Evolutionary conservation across 2,113 vertebrate genomes (phyloP).

Genomic region (Rhombomys opimus): DNA sequence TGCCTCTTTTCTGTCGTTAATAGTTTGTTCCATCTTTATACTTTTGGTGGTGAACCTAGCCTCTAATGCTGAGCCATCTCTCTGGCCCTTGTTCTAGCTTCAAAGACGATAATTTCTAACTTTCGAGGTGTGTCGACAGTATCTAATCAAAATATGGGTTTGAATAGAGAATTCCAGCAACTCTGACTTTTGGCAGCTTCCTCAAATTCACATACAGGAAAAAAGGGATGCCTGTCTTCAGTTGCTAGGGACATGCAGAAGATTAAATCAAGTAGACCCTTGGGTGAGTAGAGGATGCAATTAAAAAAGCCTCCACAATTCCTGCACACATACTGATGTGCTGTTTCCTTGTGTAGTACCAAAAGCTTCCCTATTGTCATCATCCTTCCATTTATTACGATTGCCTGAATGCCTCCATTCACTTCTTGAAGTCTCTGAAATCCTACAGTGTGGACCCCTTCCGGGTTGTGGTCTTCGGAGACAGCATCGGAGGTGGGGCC

Average conservation of each 20-base stretch:
- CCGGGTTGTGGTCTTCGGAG: neutral
- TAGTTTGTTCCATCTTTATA: neutral
- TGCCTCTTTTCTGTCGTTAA: neutral
- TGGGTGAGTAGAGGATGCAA: neutral
- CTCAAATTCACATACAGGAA: neutral
- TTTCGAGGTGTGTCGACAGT: neutral
- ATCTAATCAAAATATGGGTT: neutral
- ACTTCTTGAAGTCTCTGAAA: conserved; percentile 88
- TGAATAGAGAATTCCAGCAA: neutral
- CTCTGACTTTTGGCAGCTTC: no score
- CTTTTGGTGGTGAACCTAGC: neutral
- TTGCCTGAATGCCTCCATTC: conserved; percentile 86
- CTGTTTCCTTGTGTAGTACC: neutral
- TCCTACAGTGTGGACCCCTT: conserved; percentile 80
- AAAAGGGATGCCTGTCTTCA: neutral
- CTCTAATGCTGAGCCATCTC: neutral
- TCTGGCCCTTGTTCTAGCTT: neutral
- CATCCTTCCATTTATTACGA: conserved; percentile 83
- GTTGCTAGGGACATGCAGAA: neutral
- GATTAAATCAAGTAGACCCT: neutral
- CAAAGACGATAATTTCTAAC: neutral
- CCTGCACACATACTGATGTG: neutral
- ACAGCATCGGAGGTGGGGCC: neutral
- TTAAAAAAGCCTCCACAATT: neutral
- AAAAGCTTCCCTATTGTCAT: conserved; percentile 88